phyloP scores from a whole-genome alignment of 1,140 invertebrate genomes.

The Leucophenga varia region DNA sequence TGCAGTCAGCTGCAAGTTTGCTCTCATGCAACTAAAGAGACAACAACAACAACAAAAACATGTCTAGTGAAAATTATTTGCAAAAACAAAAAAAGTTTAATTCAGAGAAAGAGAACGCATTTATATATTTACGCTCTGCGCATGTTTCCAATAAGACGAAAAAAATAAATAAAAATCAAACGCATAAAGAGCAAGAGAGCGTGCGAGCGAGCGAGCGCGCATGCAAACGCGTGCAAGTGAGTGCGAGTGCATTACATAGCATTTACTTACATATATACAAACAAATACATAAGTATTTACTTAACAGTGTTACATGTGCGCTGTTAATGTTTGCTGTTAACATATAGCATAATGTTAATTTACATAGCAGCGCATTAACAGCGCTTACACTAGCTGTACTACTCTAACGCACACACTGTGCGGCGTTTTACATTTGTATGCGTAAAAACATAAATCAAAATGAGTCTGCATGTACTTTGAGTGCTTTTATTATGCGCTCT shows the following conservation, averaged over 20 bases:
- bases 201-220: constrained; percentile 19
- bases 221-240: constrained; percentile 15
- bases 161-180: no score
- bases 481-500: not conserved
- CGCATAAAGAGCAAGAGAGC: no score
- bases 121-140: not conserved
- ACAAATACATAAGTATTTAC: no score
- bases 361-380: not conserved
- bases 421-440: constrained; percentile 12
- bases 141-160: no score
- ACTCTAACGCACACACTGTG: constrained; percentile 18
- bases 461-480: constrained; percentile 7
- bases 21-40: no score
- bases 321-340: constrained; percentile 20
- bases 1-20: no score
- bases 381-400: constrained; percentile 20
- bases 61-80: not conserved
- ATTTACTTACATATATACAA: no score
- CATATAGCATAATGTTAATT: constrained; percentile 1
- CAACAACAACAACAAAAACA: constrained; percentile 11
- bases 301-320: not conserved
- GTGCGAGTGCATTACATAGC: no score
- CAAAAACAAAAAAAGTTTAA: constrained; percentile 1
- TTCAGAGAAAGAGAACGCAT: constrained; percentile 8
- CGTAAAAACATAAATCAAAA: constrained; percentile 28